Evolutionary conservation across 1,140 invertebrate species (phyloP).

Genomic region (Temnothorax curvispinosus): DNA sequence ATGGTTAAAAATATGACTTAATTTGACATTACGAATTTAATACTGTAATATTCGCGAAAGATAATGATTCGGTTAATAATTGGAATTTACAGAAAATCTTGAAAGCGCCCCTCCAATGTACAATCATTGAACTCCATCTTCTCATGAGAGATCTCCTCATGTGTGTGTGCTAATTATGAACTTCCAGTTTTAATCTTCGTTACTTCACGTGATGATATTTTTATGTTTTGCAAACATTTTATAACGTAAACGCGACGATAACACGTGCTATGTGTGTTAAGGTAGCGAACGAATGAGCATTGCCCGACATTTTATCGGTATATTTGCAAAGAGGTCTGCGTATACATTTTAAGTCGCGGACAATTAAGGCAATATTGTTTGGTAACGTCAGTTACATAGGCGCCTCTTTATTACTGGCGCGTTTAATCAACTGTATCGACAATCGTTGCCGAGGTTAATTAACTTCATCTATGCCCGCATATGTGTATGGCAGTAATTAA

Average conservation of each 20-base stretch:
- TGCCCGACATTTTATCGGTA: constrained; percentile 25
- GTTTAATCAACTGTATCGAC: constrained; percentile 54
- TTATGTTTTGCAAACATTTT: constrained; percentile 38
- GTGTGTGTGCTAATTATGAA: background rate
- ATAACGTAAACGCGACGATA: constrained; percentile 12
- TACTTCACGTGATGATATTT: background rate
- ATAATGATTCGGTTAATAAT: background rate
- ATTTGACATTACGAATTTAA: too few relatives aligned
- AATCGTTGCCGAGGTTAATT: constrained; percentile 44
- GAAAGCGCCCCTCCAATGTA: background rate
- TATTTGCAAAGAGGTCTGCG: constrained; percentile 35
- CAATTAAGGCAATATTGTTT: constrained; percentile 52
- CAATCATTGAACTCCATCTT: background rate
- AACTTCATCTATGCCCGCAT: constrained; percentile 10
- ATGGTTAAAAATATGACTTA: too few relatives aligned
- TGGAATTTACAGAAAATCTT: background rate
- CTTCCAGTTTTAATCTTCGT: background rate
- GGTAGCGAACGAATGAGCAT: background rate
- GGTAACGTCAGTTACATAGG: constrained; percentile 2
- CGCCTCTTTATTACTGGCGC: constrained; percentile 41
- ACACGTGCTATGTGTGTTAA: constrained; percentile 2
- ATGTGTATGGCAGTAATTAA: constrained; percentile 28
- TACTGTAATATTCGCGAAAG: too few relatives aligned
- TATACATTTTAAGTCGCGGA: constrained; percentile 26
- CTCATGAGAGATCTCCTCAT: too few relatives aligned